phyloP scores from a whole-genome alignment of 2,113 vertebrate species.

The Atractosteus spatula region DNA sequence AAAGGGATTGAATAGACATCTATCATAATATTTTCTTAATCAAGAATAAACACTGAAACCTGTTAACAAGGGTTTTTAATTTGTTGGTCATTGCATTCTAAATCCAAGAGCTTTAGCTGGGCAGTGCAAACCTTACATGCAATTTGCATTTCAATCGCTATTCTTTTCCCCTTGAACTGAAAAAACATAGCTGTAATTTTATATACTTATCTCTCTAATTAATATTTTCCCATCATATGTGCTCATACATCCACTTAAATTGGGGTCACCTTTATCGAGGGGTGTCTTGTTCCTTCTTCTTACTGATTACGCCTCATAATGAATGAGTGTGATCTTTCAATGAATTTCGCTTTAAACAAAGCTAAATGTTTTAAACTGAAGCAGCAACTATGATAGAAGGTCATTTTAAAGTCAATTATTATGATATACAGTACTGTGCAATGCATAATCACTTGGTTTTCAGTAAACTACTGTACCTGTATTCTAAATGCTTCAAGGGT shows the following conservation, averaged over 20 bases:
- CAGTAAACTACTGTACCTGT: slow-evolving; percentile 2
- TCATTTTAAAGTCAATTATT: slow-evolving; percentile 18
- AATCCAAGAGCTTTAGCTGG: not conserved
- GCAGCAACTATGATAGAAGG: slow-evolving; percentile 5
- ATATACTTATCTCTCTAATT: slow-evolving; percentile 24
- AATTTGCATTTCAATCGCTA: slow-evolving; percentile 28
- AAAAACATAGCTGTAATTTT: slow-evolving; percentile 3
- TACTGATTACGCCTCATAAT: slow-evolving; percentile 21
- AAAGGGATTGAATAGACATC: not conserved
- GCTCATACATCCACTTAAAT: slow-evolving; percentile 27
- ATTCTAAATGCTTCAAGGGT: not conserved
- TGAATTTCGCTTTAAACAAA: slow-evolving; percentile 25
- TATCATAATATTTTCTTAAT: not conserved
- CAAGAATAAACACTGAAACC: slow-evolving; percentile 1
- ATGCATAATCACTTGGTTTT: not conserved
- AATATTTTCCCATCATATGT: slow-evolving; percentile 26
- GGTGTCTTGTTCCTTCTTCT: slow-evolving; percentile 21
- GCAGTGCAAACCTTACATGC: not conserved
- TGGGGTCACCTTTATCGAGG: slow-evolving; percentile 30
- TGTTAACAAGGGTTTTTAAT: slow-evolving; percentile 1
- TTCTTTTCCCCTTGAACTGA: slow-evolving; percentile 8
- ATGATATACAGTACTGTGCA: not conserved
- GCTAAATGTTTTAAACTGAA: slow-evolving; percentile 1
- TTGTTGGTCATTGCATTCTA: slow-evolving; percentile 10
- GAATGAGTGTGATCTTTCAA: slow-evolving; percentile 13